Percentiles rank a stretch among this genome's conserved stretches.
These are phyloP conservation scores for Plagodis dolabraria DNA, from an alignment of 2,888 invertebrate species.

Conservation along the genomic window DNA sequence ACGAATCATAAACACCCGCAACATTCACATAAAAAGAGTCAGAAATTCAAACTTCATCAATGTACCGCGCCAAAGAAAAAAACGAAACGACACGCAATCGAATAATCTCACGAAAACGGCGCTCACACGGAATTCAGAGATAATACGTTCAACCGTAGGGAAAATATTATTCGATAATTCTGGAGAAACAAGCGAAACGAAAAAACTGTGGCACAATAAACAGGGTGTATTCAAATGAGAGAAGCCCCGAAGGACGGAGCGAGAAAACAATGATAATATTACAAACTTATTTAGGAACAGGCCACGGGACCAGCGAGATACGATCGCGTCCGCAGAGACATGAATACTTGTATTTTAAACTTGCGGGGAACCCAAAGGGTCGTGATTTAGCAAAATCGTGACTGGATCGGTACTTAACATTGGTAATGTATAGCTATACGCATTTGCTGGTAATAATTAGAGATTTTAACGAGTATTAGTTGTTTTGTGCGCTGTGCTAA, in stretches of 20 bases:
- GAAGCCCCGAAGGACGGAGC: constrained; percentile 55
- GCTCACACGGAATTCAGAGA: constrained; percentile 64
- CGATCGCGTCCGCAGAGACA: not conserved
- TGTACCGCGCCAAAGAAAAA: constrained; percentile 38
- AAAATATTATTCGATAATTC: constrained; percentile 77
- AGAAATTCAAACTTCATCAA: constrained; percentile 43
- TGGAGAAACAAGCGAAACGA: constrained; percentile 53
- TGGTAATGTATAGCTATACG: constrained; percentile 2
- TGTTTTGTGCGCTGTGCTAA: constrained; percentile 4
- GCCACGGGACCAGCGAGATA: constrained; percentile 47
- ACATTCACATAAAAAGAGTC: constrained; percentile 32
- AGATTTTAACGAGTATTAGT: not conserved
- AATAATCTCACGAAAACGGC: constrained; percentile 57
- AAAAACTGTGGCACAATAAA: constrained; percentile 72
- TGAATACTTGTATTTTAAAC: constrained; percentile 10
- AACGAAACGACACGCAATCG: constrained; percentile 55
- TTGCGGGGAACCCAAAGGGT: constrained; percentile 3
- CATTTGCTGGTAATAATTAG: not conserved
- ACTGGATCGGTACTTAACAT: not conserved
- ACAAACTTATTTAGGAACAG: constrained; percentile 74
- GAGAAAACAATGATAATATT: constrained; percentile 80
- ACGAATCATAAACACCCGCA: constrained; percentile 29
- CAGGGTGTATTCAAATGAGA: constrained; percentile 80
- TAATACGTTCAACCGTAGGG: constrained; percentile 66
- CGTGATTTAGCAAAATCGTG: constrained; percentile 13